phyloP scores from a whole-genome alignment of 2,113 vertebrate species.

The Grammomys dolichurus region DNA sequence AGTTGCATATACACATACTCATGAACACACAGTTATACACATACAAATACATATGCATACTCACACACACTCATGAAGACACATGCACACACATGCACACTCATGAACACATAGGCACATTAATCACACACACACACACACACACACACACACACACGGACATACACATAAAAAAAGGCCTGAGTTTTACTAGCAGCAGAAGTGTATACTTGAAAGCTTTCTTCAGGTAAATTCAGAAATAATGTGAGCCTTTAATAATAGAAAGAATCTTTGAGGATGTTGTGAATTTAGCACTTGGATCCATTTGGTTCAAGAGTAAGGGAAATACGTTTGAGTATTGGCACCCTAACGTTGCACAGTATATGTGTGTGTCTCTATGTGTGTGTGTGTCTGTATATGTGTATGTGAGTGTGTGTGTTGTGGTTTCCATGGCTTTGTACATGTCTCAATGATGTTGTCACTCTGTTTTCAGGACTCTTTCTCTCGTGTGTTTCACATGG shows the following conservation, averaged over 20 bases:
- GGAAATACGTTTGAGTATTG: background rate
- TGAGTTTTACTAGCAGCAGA: background rate
- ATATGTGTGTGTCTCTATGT: background rate
- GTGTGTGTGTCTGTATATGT: background rate
- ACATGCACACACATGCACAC: background rate
- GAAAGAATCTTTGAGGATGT: background rate
- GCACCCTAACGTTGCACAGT: background rate
- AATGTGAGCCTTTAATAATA: background rate
- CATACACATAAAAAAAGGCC: background rate
- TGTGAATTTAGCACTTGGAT: background rate
- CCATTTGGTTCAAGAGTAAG: background rate
- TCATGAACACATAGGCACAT: background rate
- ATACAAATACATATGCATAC: background rate
- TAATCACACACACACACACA: background rate
- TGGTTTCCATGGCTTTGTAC: background rate
- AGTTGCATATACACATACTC: background rate
- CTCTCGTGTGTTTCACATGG: slow-evolving; percentile 98
- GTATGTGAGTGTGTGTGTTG: background rate
- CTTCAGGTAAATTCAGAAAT: background rate
- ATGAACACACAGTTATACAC: background rate
- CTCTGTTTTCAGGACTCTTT: slow-evolving; percentile 94
- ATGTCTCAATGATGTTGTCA: background rate
- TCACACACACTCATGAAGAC: background rate
- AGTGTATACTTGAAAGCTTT: background rate
- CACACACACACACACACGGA: background rate